These are phyloP conservation scores for Bicyclus anynana DNA, from an alignment of 1,140 invertebrate species.

Conservation along the genomic window DNA sequence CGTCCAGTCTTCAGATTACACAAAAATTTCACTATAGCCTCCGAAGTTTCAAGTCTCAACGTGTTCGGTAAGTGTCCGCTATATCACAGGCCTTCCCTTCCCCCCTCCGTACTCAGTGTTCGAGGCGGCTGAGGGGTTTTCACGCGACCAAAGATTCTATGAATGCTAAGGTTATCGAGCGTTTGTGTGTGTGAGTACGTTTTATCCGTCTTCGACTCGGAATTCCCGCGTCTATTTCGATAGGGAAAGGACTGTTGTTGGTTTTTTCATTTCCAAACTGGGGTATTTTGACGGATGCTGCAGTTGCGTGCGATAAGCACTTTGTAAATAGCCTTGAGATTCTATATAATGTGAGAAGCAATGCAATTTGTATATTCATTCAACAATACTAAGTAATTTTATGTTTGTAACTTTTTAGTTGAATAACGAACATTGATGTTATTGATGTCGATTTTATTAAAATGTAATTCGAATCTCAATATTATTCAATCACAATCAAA, in stretches of 20 bases:
- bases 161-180: constrained; percentile 11
- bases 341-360: not conserved
- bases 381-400: no score
- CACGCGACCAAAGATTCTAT: constrained; percentile 4
- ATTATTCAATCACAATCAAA: no score
- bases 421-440: no score
- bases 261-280: constrained; percentile 30
- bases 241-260: constrained; percentile 35
- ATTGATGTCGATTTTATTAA: no score
- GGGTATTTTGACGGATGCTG: constrained; percentile 29
- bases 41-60: constrained; percentile 14
- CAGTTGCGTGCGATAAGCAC: not conserved
- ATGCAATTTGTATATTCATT: not conserved
- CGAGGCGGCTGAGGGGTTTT: constrained; percentile 18
- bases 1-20: constrained; percentile 7
- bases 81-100: constrained; percentile 17
- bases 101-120: constrained; percentile 12
- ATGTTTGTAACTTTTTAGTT: no score
- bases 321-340: not conserved
- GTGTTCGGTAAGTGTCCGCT: constrained; percentile 22
- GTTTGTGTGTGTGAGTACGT: constrained; percentile 33
- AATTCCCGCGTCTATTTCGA: constrained; percentile 44
- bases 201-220: constrained; percentile 34
- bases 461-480: no score
- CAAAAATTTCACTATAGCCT: not conserved